phyloP scores from a whole-genome alignment of 2,113 vertebrate genomes.

The Gyps fulvus region DNA sequence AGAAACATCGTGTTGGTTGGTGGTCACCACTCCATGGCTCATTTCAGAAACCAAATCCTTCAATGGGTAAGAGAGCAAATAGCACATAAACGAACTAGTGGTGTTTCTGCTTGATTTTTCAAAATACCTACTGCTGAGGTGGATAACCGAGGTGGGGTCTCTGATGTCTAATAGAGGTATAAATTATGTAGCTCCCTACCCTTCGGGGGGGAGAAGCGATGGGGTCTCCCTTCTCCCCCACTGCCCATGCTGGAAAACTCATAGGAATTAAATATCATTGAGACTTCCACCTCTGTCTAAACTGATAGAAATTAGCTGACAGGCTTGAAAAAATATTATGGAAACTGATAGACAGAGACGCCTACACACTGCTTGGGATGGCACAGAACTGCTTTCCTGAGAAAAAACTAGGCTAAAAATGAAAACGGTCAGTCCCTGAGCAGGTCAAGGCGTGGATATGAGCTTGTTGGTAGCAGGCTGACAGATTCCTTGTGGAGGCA shows the following conservation, averaged over 20 bases:
- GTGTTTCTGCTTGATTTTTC: background rate
- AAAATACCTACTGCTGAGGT: background rate
- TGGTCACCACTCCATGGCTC: background rate
- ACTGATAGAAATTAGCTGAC: background rate
- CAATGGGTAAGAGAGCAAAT: background rate
- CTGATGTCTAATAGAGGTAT: background rate
- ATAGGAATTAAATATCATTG: background rate
- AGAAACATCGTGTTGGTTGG: fast-evolving
- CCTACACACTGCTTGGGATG: background rate
- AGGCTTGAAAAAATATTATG: background rate
- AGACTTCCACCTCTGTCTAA: background rate
- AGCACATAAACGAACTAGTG: background rate
- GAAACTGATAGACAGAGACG: constrained; percentile 17
- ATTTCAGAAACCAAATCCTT: background rate
- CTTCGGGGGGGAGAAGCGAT: fast-evolving
- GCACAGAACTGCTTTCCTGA: background rate
- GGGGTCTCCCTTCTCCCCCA: background rate
- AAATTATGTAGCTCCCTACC: background rate
- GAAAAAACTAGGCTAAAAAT: background rate
- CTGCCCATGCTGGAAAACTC: background rate
- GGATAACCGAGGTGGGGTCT: background rate
- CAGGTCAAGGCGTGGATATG: background rate
- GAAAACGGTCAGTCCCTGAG: background rate
- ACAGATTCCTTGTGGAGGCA: background rate
- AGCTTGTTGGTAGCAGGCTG: background rate